Percentiles rank a stretch among this genome's conserved stretches.
phyloP scores from a whole-genome alignment of 2,888 invertebrate genomes.

The Norana najaformis region DNA sequence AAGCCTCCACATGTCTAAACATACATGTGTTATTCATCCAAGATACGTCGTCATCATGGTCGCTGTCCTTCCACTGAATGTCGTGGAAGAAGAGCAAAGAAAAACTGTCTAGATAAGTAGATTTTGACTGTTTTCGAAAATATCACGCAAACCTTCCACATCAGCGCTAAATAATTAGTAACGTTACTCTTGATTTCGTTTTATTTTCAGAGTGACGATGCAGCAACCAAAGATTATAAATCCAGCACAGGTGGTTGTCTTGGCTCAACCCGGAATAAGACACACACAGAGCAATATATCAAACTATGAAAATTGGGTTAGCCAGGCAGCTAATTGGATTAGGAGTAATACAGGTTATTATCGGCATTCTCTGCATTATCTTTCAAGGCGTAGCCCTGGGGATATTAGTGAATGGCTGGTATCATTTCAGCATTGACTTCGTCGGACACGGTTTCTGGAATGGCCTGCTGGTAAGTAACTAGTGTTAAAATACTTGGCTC shows the following conservation, averaged over 20 bases:
- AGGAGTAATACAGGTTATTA: background rate
- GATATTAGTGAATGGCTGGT: background rate
- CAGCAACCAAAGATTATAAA: background rate
- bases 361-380: background rate
- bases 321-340: background rate
- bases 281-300: background rate
- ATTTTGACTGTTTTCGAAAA: no score
- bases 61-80: no score
- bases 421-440: background rate
- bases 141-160: no score
- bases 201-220: background rate
- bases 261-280: background rate
- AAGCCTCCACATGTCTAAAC: no score
- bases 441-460: background rate
- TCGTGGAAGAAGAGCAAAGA: no score
- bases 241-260: background rate
- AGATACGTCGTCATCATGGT: no score
- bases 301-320: background rate
- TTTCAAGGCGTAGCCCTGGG: background rate
- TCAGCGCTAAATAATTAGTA: no score
- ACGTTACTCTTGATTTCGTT: background rate
- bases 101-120: no score
- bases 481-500: background rate
- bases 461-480: background rate
- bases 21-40: no score